These are phyloP conservation scores for Cataglyphis livida DNA, from an alignment of 2,888 invertebrate genomes.

Conservation along the genomic window DNA sequence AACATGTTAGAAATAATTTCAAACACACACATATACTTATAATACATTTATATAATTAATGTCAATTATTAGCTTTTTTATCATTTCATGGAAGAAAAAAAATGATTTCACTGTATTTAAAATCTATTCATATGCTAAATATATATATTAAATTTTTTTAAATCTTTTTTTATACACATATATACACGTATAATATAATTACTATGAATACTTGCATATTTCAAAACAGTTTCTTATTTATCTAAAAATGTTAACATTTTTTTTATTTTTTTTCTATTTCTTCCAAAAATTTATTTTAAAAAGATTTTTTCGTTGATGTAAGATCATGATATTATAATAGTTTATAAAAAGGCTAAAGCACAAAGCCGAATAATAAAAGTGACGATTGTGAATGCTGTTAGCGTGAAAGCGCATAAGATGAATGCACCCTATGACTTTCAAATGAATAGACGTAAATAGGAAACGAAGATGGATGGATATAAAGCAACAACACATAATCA, in stretches of 20 bases:
- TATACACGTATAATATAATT: neutral
- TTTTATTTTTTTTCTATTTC: neutral
- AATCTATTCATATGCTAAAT: neutral
- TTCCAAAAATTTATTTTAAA: neutral
- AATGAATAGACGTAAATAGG: constrained; percentile 9
- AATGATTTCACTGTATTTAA: neutral
- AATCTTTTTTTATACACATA: neutral
- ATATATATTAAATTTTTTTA: neutral
- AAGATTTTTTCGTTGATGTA: neutral
- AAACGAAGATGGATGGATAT: neutral
- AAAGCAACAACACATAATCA: neutral
- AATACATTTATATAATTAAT: neutral
- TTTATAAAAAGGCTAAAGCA: neutral
- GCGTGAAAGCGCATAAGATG: neutral
- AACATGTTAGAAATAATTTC: neutral
- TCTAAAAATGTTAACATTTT: neutral
- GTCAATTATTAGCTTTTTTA: neutral
- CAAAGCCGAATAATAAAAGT: neutral
- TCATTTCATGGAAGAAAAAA: neutral
- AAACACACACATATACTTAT: neutral
- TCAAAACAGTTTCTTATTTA: neutral
- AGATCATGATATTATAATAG: neutral
- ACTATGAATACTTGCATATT: neutral
- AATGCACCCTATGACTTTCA: neutral
- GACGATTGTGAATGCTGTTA: neutral